phyloP scores from a whole-genome alignment of 2,797 vertebrate species.

The Macroramphosus scolopax region DNA sequence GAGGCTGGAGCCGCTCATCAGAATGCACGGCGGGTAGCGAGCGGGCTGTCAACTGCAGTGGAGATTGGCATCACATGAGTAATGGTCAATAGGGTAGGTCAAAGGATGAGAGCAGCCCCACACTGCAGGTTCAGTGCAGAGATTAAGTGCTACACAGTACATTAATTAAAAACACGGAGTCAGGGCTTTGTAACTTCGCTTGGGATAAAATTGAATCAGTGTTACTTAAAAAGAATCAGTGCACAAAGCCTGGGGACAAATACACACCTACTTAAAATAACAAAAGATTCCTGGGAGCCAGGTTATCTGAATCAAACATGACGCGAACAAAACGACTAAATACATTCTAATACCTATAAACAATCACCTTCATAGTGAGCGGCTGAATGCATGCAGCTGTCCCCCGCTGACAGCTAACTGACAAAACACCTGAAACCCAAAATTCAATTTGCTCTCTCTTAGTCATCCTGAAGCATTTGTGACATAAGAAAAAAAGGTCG shows the following conservation, averaged over 20 bases:
- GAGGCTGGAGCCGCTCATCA: slow-evolving; percentile 93
- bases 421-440: no score
- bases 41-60: slow-evolving; percentile 88
- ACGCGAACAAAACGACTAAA: background rate
- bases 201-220: no score
- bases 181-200: background rate
- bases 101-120: slow-evolving; percentile 19
- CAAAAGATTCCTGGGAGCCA: no score
- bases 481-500: slow-evolving; percentile 1
- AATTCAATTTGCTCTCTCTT: no score
- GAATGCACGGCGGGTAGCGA: slow-evolving; percentile 90
- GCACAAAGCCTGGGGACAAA: background rate
- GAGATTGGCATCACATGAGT: slow-evolving; percentile 53
- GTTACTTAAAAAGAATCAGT: no score
- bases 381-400: background rate
- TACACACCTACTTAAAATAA: no score
- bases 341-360: background rate
- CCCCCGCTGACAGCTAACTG: background rate
- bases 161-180: slow-evolving; percentile 19
- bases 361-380: background rate
- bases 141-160: slow-evolving; percentile 3
- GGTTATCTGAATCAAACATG: no score
- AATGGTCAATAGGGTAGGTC: slow-evolving; percentile 34
- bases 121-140: slow-evolving; percentile 20
- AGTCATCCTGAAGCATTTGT: slow-evolving; percentile 4